Conservation (phyloP, 2,113 vertebrate species). For the Isichthys henryi region DNA sequence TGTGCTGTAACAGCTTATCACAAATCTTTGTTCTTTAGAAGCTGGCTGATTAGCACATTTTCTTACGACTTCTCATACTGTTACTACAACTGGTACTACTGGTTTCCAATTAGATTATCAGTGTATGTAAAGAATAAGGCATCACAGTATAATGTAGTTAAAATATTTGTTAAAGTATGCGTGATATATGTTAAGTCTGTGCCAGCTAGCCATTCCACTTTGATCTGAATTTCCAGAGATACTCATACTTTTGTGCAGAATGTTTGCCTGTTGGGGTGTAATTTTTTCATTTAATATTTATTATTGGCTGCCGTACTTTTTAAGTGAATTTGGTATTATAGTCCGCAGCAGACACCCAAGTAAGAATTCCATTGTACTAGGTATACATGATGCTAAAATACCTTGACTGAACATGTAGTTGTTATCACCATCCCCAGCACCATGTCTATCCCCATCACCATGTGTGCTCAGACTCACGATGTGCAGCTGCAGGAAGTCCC, state of each 20-base stretch:
- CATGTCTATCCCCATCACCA: background rate
- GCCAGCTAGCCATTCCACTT: background rate
- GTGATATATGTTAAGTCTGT: background rate
- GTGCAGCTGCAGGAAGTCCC: constrained; percentile 95
- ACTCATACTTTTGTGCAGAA: background rate
- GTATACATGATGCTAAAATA: background rate
- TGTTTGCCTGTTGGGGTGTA: background rate
- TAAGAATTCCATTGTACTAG: background rate
- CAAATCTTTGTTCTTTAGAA: background rate
- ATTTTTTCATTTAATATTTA: background rate
- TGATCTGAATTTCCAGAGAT: background rate
- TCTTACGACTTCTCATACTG: background rate
- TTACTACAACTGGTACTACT: background rate
- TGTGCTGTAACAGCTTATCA: background rate
- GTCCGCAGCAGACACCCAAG: background rate
- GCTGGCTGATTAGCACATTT: background rate
- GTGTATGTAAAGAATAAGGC: background rate
- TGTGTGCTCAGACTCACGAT: constrained; percentile 73
- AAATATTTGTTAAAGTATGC: background rate
- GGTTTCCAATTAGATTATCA: background rate
- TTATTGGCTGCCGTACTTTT: background rate
- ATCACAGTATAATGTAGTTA: background rate
- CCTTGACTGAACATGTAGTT: background rate
- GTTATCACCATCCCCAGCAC: background rate
- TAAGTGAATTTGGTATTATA: background rate